A percentile compares a stretch with the other conserved stretches of the same genome.
These are phyloP conservation scores for Anthrax anthrax DNA, from an alignment of 2,888 invertebrate species.

Conservation along the genomic window DNA sequence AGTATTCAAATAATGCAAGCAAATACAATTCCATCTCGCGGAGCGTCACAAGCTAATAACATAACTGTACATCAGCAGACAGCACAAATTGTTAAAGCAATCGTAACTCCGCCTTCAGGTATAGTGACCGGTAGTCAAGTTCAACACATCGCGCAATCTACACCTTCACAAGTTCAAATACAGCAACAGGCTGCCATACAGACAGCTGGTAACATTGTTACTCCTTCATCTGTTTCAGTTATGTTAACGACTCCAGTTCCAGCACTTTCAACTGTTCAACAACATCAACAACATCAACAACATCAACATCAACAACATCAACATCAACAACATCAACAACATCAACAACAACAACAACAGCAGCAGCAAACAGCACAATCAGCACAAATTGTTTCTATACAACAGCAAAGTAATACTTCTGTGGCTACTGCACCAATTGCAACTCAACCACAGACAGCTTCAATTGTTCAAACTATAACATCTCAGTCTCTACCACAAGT, in stretches of 20 bases:
- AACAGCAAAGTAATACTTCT: conserved; percentile 26
- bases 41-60: conserved; percentile 14
- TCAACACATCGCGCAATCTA: conserved; percentile 34
- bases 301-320: background rate
- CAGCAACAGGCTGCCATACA: conserved; percentile 14
- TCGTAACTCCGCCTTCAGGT: conserved; percentile 25
- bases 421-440: conserved; percentile 17
- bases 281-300: background rate
- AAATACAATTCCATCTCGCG: conserved; percentile 19
- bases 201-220: conserved; percentile 16
- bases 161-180: conserved; percentile 20
- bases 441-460: conserved; percentile 18
- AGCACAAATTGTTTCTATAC: conserved; percentile 31
- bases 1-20: conserved; percentile 17
- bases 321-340: background rate
- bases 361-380: conserved; percentile 7
- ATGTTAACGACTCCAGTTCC: conserved; percentile 33
- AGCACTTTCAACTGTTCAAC: conserved; percentile 22
- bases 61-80: conserved; percentile 26
- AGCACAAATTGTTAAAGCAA: conserved; percentile 30
- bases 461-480: conserved; percentile 30
- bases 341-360: background rate
- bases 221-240: conserved; percentile 30
- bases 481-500: conserved; percentile 31
- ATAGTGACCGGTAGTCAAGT: conserved; percentile 34